Base-by-base conservation (phyloP, 2,888 invertebrate genomes). In the Thymelicus sylvestris region DNA sequence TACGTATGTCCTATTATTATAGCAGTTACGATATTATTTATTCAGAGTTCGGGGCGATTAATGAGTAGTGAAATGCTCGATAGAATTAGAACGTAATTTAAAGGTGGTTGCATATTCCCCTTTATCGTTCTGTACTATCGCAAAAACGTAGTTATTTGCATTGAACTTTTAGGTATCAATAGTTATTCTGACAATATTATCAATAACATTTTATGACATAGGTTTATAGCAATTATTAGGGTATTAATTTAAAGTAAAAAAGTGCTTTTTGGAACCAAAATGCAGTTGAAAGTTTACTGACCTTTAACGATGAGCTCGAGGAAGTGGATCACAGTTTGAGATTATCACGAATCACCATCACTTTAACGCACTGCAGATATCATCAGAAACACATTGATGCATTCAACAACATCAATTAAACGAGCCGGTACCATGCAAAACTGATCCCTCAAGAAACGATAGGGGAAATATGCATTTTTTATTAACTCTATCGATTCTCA, bases 401-500 rank as follows among this genome's bases (percentile, higher is more conserved):
- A 50, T 62, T 52, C 67, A 31, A 75, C 75, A 73, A 77, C 64
- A 70, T 64, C 68, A 68, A 57, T 24, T 82, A 81, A 81, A 78
- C 75, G 81, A 83, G 81, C 86, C 81, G 80, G 81, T 74, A 80
- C 76, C 73, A 83, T 87, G 86, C 84, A 82, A 85, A 88, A 86
- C 84, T 84, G 80, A 84, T 81, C 86, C 83, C 86, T 86, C 90
- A 91, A 82, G 84, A 89, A 87, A 88, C 88, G 86, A 90, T 87
- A 86, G 87, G 82, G 83, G 84, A 91, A 91, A 88, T 92, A 92
- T 92, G 92, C 92, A 92, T 93, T 92, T 93, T 92, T 93, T 91
- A 92, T 92, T 86, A 91, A 86, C 86, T 83, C 85, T 86, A 92
- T 93, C 88, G 93, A 92, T 92, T 90, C 83, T 79, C 81, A 86